These are phyloP conservation scores for Sinodicranocentrus sp. DNA, from an alignment of 2,888 invertebrate species.

Conservation along the genomic window DNA sequence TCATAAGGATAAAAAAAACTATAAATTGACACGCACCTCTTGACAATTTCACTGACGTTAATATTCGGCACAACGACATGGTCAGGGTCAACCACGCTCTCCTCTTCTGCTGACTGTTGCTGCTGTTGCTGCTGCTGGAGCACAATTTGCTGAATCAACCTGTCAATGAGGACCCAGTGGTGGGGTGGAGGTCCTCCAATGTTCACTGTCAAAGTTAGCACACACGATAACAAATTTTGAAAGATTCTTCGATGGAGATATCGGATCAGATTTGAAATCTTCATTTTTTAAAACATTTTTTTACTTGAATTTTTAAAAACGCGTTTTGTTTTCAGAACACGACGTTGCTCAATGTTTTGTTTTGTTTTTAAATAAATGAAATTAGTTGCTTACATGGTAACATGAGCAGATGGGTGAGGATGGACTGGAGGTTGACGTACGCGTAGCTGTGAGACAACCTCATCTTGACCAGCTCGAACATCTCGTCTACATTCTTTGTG, in stretches of 20 bases:
- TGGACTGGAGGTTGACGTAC: conserved; percentile 93
- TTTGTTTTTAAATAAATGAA: too few relatives aligned
- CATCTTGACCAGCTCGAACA: conserved; percentile 91
- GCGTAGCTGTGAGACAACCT: conserved; percentile 91
- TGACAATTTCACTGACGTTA: conserved; percentile 94
- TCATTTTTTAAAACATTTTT: too few relatives aligned
- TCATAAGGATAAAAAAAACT: too few relatives aligned
- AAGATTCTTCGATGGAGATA: too few relatives aligned
- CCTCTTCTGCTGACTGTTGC: background rate
- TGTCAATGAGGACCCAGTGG: conserved; percentile 93
- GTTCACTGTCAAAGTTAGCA: conserved; percentile 56
- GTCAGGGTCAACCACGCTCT: conserved; percentile 57
- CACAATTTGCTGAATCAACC: conserved; percentile 95
- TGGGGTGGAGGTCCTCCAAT: conserved; percentile 65
- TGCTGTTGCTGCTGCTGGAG: conserved; percentile 83
- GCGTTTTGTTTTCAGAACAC: too few relatives aligned
- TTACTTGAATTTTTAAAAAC: too few relatives aligned
- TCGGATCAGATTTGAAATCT: too few relatives aligned
- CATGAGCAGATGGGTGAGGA: conserved; percentile 92
- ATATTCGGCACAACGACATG: conserved; percentile 90
- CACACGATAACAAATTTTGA: too few relatives aligned
- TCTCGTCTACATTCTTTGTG: conserved; percentile 93
- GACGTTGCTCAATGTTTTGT: too few relatives aligned
- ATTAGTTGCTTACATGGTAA: conserved; percentile 84
- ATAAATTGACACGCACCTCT: conserved; percentile 82